phyloP scores from a whole-genome alignment of 1,140 invertebrate genomes.

The Cotesia chilonis region DNA sequence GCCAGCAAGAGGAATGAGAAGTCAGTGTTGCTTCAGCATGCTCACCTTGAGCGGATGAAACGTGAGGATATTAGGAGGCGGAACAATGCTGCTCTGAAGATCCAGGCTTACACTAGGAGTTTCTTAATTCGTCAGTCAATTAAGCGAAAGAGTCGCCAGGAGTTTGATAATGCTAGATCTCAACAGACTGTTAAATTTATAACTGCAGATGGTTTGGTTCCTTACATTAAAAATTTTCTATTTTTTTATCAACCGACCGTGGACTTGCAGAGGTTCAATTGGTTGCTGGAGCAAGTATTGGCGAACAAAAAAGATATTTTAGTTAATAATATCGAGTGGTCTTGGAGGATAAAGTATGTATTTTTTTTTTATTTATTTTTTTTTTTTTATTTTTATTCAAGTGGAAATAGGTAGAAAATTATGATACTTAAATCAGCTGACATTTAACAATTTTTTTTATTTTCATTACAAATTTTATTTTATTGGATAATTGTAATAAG shows the following conservation, averaged over 20 bases:
- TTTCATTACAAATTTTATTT: too few relatives aligned
- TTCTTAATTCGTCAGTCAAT: slow-evolving; percentile 74
- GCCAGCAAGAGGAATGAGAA: slow-evolving; percentile 81
- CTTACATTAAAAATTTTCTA: slow-evolving; percentile 71
- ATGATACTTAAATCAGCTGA: background rate
- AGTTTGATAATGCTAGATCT: slow-evolving; percentile 74
- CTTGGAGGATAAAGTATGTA: slow-evolving; percentile 71
- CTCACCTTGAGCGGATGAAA: slow-evolving; percentile 85
- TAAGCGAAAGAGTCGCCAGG: slow-evolving; percentile 71
- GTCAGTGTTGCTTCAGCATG: slow-evolving; percentile 79
- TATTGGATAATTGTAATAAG: too few relatives aligned
- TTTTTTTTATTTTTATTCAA: slow-evolving; percentile 50
- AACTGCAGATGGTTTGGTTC: slow-evolving; percentile 65
- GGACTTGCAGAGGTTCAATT: slow-evolving; percentile 77
- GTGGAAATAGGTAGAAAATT: slow-evolving; percentile 46
- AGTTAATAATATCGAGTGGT: slow-evolving; percentile 66
- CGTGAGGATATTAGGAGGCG: slow-evolving; percentile 79
- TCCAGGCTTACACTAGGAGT: slow-evolving; percentile 83
- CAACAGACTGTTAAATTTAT: slow-evolving; percentile 61
- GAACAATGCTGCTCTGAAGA: slow-evolving; percentile 75
- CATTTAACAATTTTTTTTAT: too few relatives aligned
- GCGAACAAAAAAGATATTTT: slow-evolving; percentile 70
- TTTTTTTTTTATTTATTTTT: slow-evolving; percentile 58
- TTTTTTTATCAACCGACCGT: slow-evolving; percentile 79
- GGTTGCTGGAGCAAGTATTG: slow-evolving; percentile 69